These are phyloP conservation scores for Himantopus leucocephalus DNA, from an alignment of 2,113 vertebrate genomes.

Conservation along the genomic window DNA sequence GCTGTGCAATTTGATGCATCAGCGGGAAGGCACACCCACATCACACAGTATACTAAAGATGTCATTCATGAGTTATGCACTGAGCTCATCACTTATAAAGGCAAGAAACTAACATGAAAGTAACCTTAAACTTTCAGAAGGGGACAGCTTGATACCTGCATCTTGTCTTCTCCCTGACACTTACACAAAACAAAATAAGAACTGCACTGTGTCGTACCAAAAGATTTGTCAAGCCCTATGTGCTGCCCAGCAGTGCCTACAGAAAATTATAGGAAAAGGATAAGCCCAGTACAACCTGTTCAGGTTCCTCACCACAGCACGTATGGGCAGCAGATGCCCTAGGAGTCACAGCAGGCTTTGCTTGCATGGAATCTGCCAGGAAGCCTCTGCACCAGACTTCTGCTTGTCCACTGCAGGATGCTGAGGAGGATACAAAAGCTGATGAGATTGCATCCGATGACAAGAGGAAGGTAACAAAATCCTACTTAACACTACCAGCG, in stretches of 20 bases:
- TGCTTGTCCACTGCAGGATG: not conserved
- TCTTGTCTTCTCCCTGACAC: not conserved
- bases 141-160: rapidly evolving
- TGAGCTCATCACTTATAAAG: not conserved
- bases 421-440: not conserved
- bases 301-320: not conserved
- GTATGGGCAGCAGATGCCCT: not conserved
- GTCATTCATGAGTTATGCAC: not conserved
- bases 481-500: not conserved
- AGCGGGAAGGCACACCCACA: not conserved
- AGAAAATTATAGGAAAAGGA: not conserved
- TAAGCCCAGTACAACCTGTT: not conserved
- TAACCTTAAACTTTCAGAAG: not conserved
- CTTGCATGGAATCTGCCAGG: not conserved
- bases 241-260: not conserved
- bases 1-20: not conserved
- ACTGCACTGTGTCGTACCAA: not conserved
- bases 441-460: not conserved
- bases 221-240: not conserved
- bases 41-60: not conserved
- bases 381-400: not conserved
- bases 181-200: not conserved
- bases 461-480: not conserved
- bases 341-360: not conserved
- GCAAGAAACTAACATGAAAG: not conserved